Base-by-base conservation (phyloP, 2,797 vertebrate species). In the Pipistrellus pipistrellus region DNA sequence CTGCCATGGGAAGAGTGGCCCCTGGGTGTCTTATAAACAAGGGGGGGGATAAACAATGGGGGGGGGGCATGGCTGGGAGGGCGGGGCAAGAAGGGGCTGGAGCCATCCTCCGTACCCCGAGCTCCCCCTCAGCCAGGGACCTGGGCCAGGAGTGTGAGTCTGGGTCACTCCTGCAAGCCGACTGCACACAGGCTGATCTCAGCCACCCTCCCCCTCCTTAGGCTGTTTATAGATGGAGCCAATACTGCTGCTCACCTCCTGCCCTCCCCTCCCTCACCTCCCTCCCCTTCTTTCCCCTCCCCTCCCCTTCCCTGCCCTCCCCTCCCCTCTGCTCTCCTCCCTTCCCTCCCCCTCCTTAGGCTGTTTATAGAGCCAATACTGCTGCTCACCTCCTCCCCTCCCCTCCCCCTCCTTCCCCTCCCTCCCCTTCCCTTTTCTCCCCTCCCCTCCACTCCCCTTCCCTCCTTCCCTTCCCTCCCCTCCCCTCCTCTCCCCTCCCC, bases 161-260 rank as follows among this genome's bases (percentile, higher is more conserved):
- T 12, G n/a, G 21, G 21, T 0, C 6, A 20, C 20, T 13, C 30
- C 25, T 62, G 57, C 27, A 30, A 30, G 59, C 30, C 27, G 2
- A 62, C 12, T 3, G 59, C 59, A 30, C 59, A 30, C 25, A 14
- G 27, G 27, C 27, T 62, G 59, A 59, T 13, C 25, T 30, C 27
- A 62, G 59, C 5, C 59, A 30, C 59, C 8, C 41, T 38, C 20
- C 48, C n/a, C 1, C 2, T 18, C 46, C 57, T 73, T 5, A 3
- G 83, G 59, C 62, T 23, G 32, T 85, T 55, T 44, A 15, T 1
- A 30, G 20, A 11, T 11, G 12, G 88, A 68, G 0, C 44, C 46
- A 6, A 6, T 1, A 15, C 20, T 1, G 8, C 38, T 0, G 0
- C 35, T 57, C 66, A 6, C 9, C 53, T 12, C 21, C 35, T 20